A percentile compares a stretch with the other conserved stretches of the same genome.
Conservation (phyloP, 2,888 invertebrate genomes). For the Bombyx huttoni region DNA sequence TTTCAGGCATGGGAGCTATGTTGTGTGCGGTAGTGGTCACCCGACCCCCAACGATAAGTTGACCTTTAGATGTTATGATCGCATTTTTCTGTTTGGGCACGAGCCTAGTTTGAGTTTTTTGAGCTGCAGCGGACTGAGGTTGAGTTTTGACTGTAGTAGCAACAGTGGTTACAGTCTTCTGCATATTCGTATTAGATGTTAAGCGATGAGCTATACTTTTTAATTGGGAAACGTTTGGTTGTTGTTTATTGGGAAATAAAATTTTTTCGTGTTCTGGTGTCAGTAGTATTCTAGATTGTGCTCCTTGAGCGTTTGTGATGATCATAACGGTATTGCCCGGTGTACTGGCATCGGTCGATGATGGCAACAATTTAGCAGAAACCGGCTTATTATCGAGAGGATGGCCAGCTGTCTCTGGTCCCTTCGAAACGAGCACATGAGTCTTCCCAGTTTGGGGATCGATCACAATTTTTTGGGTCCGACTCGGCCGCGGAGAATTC, state of each 20-base stretch:
- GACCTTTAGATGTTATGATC: slow-evolving; percentile 72
- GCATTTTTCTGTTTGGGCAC: slow-evolving; percentile 59
- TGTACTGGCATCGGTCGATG: slow-evolving; percentile 36
- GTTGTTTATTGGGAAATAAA: slow-evolving; percentile 67
- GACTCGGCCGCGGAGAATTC: slow-evolving; percentile 38
- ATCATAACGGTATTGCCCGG: slow-evolving; percentile 75
- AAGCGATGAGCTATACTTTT: slow-evolving; percentile 51
- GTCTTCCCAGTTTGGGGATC: slow-evolving; percentile 64
- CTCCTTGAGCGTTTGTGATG: slow-evolving; percentile 74
- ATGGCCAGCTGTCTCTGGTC: slow-evolving; percentile 25
- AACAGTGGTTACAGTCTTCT: slow-evolving; percentile 32
- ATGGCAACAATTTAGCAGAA: slow-evolving; percentile 49
- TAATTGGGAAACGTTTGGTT: slow-evolving; percentile 43
- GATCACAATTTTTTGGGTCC: slow-evolving; percentile 61
- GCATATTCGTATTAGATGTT: slow-evolving; percentile 30
- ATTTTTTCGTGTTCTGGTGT: slow-evolving; percentile 75
- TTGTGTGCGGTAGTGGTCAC: slow-evolving; percentile 56
- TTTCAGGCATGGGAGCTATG: slow-evolving; percentile 61
- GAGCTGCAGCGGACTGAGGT: slow-evolving; percentile 12
- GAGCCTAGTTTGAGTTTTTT: slow-evolving; percentile 42
- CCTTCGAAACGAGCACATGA: slow-evolving; percentile 50
- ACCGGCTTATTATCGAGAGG: slow-evolving; percentile 42
- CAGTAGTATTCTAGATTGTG: slow-evolving; percentile 72
- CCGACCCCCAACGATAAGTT: slow-evolving; percentile 61
- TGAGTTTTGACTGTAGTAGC: slow-evolving; percentile 6